These are phyloP conservation scores for Enteromius afrohamiltoni DNA, from an alignment of 2,797 vertebrate species.

Conservation along the genomic window DNA sequence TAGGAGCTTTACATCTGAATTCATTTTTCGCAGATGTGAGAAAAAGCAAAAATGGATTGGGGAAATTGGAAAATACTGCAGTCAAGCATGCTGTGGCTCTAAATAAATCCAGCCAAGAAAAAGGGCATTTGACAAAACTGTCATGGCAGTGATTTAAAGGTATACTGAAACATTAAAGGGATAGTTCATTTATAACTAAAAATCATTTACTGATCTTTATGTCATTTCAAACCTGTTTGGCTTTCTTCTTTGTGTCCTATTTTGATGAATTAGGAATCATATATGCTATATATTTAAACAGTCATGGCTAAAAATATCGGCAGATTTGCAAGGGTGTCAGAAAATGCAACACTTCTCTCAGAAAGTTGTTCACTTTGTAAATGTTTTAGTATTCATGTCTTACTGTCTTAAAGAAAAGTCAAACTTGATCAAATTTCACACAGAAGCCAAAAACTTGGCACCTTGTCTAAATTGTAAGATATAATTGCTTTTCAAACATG, in stretches of 20 bases:
- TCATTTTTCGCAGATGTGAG: conserved; percentile 17
- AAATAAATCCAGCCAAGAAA: conserved; percentile 48
- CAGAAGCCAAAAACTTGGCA: too few relatives aligned
- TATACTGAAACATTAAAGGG: conserved; percentile 26
- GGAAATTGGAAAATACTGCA: conserved; percentile 44
- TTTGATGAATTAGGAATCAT: background rate
- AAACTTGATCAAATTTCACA: too few relatives aligned
- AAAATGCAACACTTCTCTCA: too few relatives aligned
- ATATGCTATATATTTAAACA: too few relatives aligned
- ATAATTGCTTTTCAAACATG: too few relatives aligned
- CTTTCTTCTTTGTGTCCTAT: background rate
- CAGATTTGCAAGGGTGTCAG: too few relatives aligned
- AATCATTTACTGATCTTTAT: background rate
- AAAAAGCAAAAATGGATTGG: conserved; percentile 39
- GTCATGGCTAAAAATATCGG: too few relatives aligned
- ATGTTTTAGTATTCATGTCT: too few relatives aligned
- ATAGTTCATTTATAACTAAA: background rate
- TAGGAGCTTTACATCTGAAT: conserved; percentile 5
- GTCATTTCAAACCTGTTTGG: background rate
- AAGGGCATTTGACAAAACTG: conserved; percentile 24
- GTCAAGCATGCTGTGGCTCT: conserved; percentile 41
- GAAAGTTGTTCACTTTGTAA: too few relatives aligned
- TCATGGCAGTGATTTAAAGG: conserved; percentile 26
- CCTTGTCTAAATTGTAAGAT: too few relatives aligned
- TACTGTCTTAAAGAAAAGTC: too few relatives aligned